phyloP scores from a whole-genome alignment of 2,113 vertebrate genomes.

The Hipposideros armiger region DNA sequence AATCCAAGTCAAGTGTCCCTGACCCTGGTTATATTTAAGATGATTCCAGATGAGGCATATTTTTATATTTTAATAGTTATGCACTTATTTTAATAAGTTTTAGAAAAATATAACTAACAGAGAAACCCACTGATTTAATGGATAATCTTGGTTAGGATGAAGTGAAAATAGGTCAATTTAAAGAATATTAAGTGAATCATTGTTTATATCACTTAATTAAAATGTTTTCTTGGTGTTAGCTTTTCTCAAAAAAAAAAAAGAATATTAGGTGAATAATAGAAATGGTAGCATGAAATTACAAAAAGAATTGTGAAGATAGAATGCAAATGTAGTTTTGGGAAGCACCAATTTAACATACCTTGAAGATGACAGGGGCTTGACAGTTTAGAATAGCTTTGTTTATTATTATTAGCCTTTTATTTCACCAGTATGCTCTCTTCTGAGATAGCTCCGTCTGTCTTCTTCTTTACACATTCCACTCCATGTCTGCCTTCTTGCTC shows the following conservation, averaged over 20 bases:
- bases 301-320: background rate
- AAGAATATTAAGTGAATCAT: background rate
- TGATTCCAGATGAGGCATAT: background rate
- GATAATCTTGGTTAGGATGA: background rate
- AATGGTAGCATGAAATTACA: background rate
- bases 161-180: background rate
- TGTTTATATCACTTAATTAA: too few species aligned
- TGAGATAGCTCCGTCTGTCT: background rate
- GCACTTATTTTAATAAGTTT: background rate
- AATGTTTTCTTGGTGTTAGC: too few species aligned
- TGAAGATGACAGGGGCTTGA: background rate
- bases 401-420: background rate
- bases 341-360: background rate
- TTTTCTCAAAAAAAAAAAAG: too few species aligned
- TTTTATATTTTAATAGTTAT: constrained; percentile 19
- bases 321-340: background rate
- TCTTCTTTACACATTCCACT: background rate
- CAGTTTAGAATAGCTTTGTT: background rate
- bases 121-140: constrained; percentile 16
- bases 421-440: background rate
- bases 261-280: background rate
- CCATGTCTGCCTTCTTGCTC: background rate
- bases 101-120: constrained; percentile 25
- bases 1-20: background rate
- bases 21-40: background rate